These are phyloP conservation scores for Myotis davidii DNA, from an alignment of 2,113 vertebrate genomes.

Conservation along the genomic window DNA sequence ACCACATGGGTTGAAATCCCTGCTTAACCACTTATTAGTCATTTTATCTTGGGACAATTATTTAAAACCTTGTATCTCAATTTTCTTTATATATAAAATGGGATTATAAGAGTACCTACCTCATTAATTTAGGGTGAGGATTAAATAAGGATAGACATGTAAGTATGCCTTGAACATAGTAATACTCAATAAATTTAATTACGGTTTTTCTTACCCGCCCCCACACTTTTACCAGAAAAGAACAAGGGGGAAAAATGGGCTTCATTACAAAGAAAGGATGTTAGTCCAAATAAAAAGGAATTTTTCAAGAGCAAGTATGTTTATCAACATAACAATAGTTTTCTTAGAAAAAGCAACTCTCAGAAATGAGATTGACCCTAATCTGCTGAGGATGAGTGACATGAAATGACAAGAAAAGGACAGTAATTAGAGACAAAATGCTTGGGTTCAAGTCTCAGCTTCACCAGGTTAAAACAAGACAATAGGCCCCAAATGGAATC, in stretches of 20 bases:
- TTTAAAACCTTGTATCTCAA: neutral
- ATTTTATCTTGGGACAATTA: neutral
- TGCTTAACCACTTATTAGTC: neutral
- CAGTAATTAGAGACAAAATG: neutral
- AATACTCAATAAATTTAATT: neutral
- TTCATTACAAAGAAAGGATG: neutral
- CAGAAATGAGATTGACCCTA: neutral
- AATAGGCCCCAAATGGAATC: neutral
- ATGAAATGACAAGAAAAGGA: neutral
- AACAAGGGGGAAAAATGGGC: neutral
- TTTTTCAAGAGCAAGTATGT: neutral
- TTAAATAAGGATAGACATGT: neutral
- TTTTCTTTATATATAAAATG: conserved; percentile 35
- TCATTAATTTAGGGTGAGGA: neutral
- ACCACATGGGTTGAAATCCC: neutral
- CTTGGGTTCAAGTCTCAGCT: neutral
- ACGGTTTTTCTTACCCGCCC: neutral
- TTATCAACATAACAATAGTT: neutral
- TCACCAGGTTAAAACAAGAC: neutral
- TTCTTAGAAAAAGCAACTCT: neutral
- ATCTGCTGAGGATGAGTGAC: neutral
- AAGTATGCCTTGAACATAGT: neutral
- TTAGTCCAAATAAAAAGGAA: neutral
- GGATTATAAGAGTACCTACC: neutral
- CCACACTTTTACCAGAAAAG: neutral